Base-by-base conservation (phyloP, 92 coral and sea anemone genomes). In the Pocillopora meandrina region DNA sequence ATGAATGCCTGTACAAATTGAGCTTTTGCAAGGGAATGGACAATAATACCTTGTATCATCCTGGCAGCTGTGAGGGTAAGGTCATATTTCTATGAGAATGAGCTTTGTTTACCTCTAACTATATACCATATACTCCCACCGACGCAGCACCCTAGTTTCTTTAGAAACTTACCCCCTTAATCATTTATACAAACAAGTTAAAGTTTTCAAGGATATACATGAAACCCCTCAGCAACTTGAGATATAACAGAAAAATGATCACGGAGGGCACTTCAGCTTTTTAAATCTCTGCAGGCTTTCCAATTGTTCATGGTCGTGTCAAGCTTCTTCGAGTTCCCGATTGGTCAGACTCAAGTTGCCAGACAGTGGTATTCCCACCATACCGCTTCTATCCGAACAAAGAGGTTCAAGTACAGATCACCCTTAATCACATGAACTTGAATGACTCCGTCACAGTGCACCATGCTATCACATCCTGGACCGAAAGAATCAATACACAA, bases 301-400 rank as follows among this genome's bases (percentile, higher is more conserved):
- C 72, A 68, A 12, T 68, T 7, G 15, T 15, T 21, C 72, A 47
- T 10, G 72, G 72, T 18, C 72, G 52, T 12, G 72, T 68, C 26
- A 47, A 33, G 16, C 42, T 68, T 42, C 47, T 68, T 68, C 72
- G 17, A 17, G 72, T 68, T 47, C 72, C 72, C 52, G 26, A 56
- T 52, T 75, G 79, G 79, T 59, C 66, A 10, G 79, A 59, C 17
- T 75, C 79, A 58, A 19, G 52, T 15, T 75, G 79, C 62, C 34
- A 75, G 49, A 59, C 65, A 16, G 56, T 75, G 14, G 31, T 57
- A 20, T 75, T 75, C 56, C 67, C 67, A 15, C 79, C 79, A 31
- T 58, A 75, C 79, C 79, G 79, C 19, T 75, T 75, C 65, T 75
- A 75, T 34, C 79, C 79, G 79, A 52, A 75, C 1, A 75, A 75